Evolutionary conservation across 1,140 invertebrate species (phyloP), one percentile per base, ranked within the genome.

Genomic region (Telenomus remus): DNA sequence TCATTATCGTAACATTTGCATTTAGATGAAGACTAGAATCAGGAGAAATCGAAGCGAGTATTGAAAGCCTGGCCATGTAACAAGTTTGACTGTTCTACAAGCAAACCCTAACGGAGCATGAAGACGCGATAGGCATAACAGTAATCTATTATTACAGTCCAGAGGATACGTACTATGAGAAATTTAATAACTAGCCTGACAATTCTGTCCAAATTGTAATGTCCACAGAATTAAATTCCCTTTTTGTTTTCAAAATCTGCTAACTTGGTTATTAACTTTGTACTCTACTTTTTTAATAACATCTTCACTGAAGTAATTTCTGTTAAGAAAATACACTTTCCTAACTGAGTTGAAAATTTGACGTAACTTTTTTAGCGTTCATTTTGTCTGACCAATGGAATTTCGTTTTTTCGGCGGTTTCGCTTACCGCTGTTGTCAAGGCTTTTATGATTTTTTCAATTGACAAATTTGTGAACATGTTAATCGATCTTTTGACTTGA

Each of bases 31-130:
- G 79, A 64, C 57, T 71, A 53, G 76, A 79, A 74, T 4, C 15
- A 42, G 34, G 57, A 69, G 69, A 76, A 80, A 73, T 76, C 35
- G 49, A 55, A 73, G 54, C 50, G 37, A 34, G 14, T 80, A 81
- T 81, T 79, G 73, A 60, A 60, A 60, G 42, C 59, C 57, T 37
- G 65, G 47, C 63, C 66, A 76, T 60, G 74, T 78, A 78, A 80
- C 70, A 79, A 84, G 72, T 81, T 83, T 82, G 78, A 59, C 79
- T 64, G 59, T 57, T 49, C 79, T 83, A 81, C 81, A 77, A 80
- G 46, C 51, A 56, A 66, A 65, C 64, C 66, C 49, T 63, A 72
- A 35, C 10, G 47, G 54, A 57, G 47, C 50, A 51, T 59, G 60
- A 79, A 68, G 65, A 44, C 48, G 56, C 57, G 54, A 51, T 53